phyloP scores from a whole-genome alignment of 2,888 invertebrate species.

The Drosophila yooni region DNA sequence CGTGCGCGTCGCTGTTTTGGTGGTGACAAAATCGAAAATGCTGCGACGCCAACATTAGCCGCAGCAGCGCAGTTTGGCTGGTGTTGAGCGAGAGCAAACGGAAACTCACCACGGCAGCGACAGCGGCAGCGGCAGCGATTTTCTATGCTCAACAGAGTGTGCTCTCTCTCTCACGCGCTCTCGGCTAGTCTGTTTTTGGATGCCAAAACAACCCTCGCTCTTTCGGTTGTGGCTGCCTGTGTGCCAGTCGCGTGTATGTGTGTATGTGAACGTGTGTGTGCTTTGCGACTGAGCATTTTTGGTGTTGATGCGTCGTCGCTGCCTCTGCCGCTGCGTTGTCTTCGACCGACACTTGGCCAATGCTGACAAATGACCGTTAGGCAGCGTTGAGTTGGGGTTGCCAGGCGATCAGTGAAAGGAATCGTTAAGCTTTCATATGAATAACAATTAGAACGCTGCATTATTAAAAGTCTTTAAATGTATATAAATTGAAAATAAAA shows the following conservation, averaged over 20 bases:
- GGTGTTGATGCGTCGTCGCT: slow-evolving; percentile 32
- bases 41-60: slow-evolving; percentile 33
- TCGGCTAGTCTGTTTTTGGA: slow-evolving; percentile 6
- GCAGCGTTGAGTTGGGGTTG: slow-evolving; percentile 14
- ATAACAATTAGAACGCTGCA: neutral
- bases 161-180: slow-evolving; percentile 35
- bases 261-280: slow-evolving; percentile 12
- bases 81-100: slow-evolving; percentile 6
- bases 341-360: slow-evolving; percentile 59
- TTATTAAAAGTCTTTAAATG: neutral
- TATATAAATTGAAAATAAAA: neutral
- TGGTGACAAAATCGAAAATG: slow-evolving; percentile 45
- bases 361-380: slow-evolving; percentile 53
- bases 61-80: slow-evolving; percentile 18
- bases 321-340: slow-evolving; percentile 38
- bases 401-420: neutral
- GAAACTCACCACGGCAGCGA: slow-evolving; percentile 63
- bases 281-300: slow-evolving; percentile 15
- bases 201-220: slow-evolving; percentile 52
- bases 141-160: slow-evolving; percentile 24
- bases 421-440: neutral
- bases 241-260: slow-evolving; percentile 20
- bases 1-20: slow-evolving; percentile 29
- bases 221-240: slow-evolving; percentile 17
- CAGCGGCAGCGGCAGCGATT: slow-evolving; percentile 18